Evolutionary conservation across 2,113 vertebrate genomes (phyloP).

Genomic region (Nerophis ophidion): DNA sequence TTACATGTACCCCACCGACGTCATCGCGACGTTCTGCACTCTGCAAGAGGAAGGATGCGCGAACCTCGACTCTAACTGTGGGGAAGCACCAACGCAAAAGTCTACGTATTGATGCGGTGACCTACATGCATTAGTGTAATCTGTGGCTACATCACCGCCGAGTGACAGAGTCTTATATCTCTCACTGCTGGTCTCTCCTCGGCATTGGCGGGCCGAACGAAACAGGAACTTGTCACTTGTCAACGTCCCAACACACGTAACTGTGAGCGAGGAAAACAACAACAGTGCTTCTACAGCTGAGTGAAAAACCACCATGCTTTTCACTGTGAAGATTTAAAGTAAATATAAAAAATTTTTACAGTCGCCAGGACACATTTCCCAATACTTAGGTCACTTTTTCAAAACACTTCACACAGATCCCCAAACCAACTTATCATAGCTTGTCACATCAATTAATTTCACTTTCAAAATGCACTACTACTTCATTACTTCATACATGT

Average conservation of each 20-base stretch:
- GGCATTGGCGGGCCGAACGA: conserved; percentile 20
- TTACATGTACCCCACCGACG: conserved; percentile 46
- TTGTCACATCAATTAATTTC: too few species aligned
- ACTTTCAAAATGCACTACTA: too few species aligned
- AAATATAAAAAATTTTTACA: too few species aligned
- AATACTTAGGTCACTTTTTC: too few species aligned
- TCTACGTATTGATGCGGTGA: conserved; percentile 42
- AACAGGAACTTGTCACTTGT: conserved; percentile 54
- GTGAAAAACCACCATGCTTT: conserved; percentile 3
- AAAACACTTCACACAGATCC: too few species aligned
- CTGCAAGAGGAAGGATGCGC: conserved; percentile 50
- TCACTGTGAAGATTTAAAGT: not conserved
- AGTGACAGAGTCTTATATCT: conserved; percentile 21
- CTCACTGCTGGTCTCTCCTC: conserved; percentile 30
- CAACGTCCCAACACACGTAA: conserved; percentile 48
- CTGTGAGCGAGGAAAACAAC: conserved; percentile 27
- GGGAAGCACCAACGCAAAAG: conserved; percentile 52
- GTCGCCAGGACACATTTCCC: too few species aligned
- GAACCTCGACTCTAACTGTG: conserved; percentile 8
- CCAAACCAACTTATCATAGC: too few species aligned
- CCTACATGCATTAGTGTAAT: conserved; percentile 47
- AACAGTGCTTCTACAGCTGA: conserved; percentile 24
- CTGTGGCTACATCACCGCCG: conserved; percentile 17
- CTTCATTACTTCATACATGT: too few species aligned
- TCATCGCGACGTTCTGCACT: conserved; percentile 29